phyloP scores from a whole-genome alignment of 2,797 vertebrate species.

The Yasuhikotakia modesta region DNA sequence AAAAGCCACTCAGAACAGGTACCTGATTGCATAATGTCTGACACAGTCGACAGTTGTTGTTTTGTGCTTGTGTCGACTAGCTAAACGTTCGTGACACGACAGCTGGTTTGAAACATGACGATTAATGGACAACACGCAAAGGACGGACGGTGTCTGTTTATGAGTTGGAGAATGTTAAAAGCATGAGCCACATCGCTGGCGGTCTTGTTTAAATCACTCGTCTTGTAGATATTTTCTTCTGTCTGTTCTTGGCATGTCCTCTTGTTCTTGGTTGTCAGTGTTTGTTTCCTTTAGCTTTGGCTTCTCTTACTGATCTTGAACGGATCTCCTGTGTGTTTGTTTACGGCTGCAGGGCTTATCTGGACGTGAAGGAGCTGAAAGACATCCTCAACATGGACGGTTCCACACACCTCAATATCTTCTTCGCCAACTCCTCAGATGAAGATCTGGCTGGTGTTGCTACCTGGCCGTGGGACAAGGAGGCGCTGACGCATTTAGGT shows the following conservation, averaged over 20 bases:
- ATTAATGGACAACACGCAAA: too few species aligned
- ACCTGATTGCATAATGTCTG: too few species aligned
- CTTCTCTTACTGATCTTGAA: slow-evolving; percentile 21
- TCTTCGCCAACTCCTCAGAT: slow-evolving; percentile 98
- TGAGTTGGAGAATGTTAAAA: too few species aligned
- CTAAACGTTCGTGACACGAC: too few species aligned
- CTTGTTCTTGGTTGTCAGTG: slow-evolving; percentile 1
- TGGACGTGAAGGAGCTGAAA: slow-evolving; percentile 97
- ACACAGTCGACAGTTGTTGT: too few species aligned
- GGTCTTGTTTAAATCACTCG: neutral
- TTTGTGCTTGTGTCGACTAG: too few species aligned
- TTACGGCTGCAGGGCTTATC: slow-evolving; percentile 85
- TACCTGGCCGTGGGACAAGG: slow-evolving; percentile 99
- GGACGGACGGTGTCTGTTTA: too few species aligned
- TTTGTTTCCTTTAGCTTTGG: slow-evolving; percentile 8
- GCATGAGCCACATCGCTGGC: neutral
- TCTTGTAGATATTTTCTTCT: neutral
- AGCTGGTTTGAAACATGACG: too few species aligned
- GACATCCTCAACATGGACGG: slow-evolving; percentile 91
- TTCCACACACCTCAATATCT: slow-evolving; percentile 96
- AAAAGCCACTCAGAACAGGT: too few species aligned
- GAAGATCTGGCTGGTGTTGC: slow-evolving; percentile 96
- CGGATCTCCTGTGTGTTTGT: slow-evolving; percentile 19
- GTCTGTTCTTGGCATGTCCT: neutral
- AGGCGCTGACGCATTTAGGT: slow-evolving; percentile 96